phyloP scores from a whole-genome alignment of 2,113 vertebrate species.

The Mixornis gularis region DNA sequence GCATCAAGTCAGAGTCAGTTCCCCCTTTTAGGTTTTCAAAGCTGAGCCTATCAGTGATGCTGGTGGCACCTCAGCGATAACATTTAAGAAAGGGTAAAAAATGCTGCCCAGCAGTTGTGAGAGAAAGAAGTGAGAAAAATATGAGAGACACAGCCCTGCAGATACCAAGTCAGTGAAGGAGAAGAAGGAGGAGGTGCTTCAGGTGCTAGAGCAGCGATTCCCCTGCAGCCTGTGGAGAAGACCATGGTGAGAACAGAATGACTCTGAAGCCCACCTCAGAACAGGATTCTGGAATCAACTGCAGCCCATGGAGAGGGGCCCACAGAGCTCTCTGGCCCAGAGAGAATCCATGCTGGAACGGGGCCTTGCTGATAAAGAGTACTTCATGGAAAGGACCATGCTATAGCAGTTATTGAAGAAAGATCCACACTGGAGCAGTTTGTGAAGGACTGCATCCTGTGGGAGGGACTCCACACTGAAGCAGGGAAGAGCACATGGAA shows the following conservation, averaged over 20 bases:
- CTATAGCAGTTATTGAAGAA: not conserved
- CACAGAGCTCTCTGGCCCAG: not conserved
- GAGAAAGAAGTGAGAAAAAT: not conserved
- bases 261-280: not conserved
- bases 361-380: not conserved
- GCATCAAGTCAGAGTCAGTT: not conserved
- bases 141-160: not conserved
- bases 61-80: not conserved
- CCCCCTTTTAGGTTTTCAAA: not conserved
- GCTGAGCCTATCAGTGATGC: not conserved
- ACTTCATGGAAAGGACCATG: not conserved
- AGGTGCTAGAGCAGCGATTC: not conserved
- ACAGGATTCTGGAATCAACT: not conserved
- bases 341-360: not conserved
- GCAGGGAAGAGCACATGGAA: not conserved
- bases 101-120: not conserved
- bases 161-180: not conserved
- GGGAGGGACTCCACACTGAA: not conserved
- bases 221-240: not conserved
- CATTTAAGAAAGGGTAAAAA: not conserved
- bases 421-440: not conserved
- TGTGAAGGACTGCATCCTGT: not conserved
- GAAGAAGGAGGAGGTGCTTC: not conserved
- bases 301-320: not conserved
- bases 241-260: not conserved